A percentile compares a stretch with the other conserved stretches of the same genome.
phyloP scores from a whole-genome alignment of 64 coral and sea anemone genomes.

The Stichodactyla helianthus region DNA sequence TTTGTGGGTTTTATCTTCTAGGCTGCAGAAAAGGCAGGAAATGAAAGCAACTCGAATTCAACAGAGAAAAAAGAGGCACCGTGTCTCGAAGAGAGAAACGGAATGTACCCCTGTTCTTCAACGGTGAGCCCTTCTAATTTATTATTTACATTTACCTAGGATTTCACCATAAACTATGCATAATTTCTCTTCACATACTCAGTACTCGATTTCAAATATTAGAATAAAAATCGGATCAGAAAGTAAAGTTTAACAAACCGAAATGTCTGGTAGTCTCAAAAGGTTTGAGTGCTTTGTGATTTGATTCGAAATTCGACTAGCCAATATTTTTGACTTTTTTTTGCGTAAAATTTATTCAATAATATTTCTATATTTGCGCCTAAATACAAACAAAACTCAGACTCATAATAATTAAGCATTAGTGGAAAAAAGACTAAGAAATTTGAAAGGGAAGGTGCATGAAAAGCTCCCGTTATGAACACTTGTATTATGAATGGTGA shows the following conservation, averaged over 20 bases:
- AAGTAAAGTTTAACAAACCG: neutral
- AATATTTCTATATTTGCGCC: neutral
- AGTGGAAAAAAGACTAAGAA: neutral
- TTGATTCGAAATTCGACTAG: neutral
- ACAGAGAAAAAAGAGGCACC: slow-evolving; percentile 1
- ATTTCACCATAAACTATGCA: slow-evolving; percentile 68
- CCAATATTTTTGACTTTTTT: neutral
- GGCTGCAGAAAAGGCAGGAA: neutral
- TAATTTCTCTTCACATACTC: neutral
- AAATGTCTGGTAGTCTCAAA: too few relatives aligned
- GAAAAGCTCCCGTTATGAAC: neutral
- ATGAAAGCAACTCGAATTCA: neutral
- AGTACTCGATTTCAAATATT: neutral
- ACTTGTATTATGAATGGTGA: neutral
- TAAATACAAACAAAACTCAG: neutral
- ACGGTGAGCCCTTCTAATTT: slow-evolving; percentile 30
- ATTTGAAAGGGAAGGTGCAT: neutral
- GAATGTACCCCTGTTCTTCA: slow-evolving; percentile 43
- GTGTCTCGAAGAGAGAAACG: slow-evolving; percentile 40
- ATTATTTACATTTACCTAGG: neutral
- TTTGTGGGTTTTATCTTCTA: neutral
- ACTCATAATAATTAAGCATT: neutral
- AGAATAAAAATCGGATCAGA: neutral
- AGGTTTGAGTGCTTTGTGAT: too few relatives aligned
- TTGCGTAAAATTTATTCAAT: neutral